phyloP scores from a whole-genome alignment of 2,113 vertebrate genomes.

The Jacana jacana region DNA sequence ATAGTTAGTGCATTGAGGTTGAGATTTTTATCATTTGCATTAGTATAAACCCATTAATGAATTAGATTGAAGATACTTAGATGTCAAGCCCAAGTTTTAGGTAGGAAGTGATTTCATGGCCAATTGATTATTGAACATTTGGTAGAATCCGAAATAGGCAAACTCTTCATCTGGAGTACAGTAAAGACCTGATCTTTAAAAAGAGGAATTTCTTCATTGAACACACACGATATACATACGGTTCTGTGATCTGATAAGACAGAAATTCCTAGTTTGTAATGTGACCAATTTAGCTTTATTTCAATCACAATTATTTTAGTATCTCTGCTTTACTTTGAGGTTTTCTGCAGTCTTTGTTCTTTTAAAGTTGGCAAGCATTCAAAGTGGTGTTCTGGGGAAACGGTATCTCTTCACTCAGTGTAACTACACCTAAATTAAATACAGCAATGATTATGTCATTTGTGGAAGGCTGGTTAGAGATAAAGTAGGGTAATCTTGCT shows the following conservation, averaged over 20 bases:
- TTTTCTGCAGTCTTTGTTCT: neutral
- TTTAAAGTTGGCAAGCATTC: neutral
- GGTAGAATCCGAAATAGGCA: neutral
- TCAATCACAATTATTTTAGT: neutral
- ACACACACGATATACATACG: neutral
- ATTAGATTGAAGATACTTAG: neutral
- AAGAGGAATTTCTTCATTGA: constrained; percentile 15
- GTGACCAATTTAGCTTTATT: constrained; percentile 7
- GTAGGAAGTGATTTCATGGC: neutral
- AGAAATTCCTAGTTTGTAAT: neutral
- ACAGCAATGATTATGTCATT: neutral
- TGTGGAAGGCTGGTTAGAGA: constrained; percentile 21
- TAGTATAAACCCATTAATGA: neutral
- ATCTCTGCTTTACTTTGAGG: neutral
- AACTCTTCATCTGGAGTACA: neutral
- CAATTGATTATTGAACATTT: neutral
- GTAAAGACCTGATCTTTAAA: neutral
- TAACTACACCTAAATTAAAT: constrained; percentile 42
- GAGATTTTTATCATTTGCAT: constrained; percentile 3
- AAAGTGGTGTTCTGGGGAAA: neutral
- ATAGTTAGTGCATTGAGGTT: neutral
- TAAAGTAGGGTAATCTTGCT: constrained; percentile 29
- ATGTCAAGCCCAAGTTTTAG: constrained; percentile 1
- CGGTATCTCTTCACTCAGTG: neutral
- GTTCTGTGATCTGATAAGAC: constrained; percentile 28